Conservation (phyloP, 92 coral and sea anemone genomes). For the Diadumene lineata region DNA sequence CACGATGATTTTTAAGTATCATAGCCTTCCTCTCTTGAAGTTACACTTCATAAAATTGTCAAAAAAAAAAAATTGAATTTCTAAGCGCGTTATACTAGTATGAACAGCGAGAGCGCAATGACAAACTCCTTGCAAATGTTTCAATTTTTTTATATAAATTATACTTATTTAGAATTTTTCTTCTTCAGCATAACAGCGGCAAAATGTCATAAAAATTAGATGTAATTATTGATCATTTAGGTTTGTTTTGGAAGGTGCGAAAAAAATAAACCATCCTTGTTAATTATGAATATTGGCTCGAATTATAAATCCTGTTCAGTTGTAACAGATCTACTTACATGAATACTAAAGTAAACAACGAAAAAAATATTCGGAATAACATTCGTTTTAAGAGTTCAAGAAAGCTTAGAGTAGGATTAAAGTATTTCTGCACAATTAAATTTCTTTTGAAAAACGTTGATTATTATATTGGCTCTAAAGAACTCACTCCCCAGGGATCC, state of each 20-base stretch:
- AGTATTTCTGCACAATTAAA: background rate
- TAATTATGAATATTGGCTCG: slow-evolving; percentile 3
- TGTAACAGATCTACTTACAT: background rate
- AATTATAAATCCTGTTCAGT: background rate
- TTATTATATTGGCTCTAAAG: no score
- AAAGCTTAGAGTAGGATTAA: slow-evolving; percentile 1
- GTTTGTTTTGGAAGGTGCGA: background rate
- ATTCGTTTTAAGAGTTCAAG: slow-evolving; percentile 14
- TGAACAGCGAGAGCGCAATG: no score
- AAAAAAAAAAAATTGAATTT: background rate
- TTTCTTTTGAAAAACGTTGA: background rate
- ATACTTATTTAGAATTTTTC: background rate
- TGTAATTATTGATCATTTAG: background rate
- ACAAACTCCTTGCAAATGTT: background rate
- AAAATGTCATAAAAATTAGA: background rate
- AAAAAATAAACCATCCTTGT: background rate
- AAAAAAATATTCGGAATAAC: background rate
- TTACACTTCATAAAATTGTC: slow-evolving; percentile 8
- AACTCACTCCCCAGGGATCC: background rate
- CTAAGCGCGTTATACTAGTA: background rate
- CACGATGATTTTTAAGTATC: slow-evolving; percentile 19
- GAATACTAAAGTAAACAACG: background rate
- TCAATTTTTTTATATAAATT: background rate
- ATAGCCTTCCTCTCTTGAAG: slow-evolving; percentile 4
- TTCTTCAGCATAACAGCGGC: background rate